Conservation (phyloP, 2,113 vertebrate genomes). For the Brachirus orientalis region DNA sequence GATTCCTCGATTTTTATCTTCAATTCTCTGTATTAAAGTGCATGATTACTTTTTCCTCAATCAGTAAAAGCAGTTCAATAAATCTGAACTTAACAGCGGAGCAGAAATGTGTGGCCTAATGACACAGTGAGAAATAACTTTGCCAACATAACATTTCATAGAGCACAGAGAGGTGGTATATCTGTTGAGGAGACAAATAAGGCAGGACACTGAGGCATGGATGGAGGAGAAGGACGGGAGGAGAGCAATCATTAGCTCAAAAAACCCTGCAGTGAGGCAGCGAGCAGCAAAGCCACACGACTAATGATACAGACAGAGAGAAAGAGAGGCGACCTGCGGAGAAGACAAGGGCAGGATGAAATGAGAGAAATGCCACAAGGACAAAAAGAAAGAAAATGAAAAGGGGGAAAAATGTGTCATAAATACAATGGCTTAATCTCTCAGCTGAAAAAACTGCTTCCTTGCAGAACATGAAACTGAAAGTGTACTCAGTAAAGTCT, state of each 20-base stretch:
- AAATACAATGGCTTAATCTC: conserved; percentile 16
- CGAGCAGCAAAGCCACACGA: conserved; percentile 31
- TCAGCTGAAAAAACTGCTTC: conserved; percentile 10
- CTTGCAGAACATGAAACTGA: conserved; percentile 20
- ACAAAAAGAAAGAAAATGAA: conserved; percentile 1
- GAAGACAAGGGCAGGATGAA: conserved; percentile 34
- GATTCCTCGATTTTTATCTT: too few species aligned
- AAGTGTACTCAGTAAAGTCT: conserved; percentile 5
- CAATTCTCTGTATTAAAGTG: too few species aligned
- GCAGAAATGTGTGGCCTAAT: not conserved
- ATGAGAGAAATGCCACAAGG: conserved; percentile 10
- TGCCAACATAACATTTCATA: not conserved
- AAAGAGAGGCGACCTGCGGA: conserved; percentile 36
- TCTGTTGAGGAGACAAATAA: conserved; percentile 34
- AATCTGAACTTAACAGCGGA: not conserved
- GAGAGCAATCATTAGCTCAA: conserved; percentile 54
- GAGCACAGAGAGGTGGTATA: conserved; percentile 10
- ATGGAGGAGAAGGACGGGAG: conserved; percentile 11
- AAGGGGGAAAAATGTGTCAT: not conserved
- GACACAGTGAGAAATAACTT: not conserved
- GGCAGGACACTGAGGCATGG: conserved; percentile 3
- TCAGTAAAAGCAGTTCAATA: too few species aligned
- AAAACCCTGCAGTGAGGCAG: conserved; percentile 56
- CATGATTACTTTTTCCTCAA: too few species aligned
- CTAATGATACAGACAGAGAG: conserved; percentile 22